Base-by-base conservation (phyloP, 1,140 invertebrate genomes). In the Drosophila kepulauana region DNA sequence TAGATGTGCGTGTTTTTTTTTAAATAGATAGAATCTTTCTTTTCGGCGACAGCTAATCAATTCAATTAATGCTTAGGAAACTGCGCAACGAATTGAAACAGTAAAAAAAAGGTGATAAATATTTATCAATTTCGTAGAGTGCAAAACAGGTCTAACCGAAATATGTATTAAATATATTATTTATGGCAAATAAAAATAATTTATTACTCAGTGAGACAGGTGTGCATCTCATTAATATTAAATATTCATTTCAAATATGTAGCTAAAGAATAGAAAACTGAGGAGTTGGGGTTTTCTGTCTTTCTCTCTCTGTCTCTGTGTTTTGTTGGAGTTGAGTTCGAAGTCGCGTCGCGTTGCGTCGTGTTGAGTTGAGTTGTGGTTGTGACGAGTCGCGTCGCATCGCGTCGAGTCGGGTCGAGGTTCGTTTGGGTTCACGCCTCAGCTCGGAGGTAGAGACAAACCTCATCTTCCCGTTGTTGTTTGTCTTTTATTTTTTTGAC, bases 371-470 rank as follows among this genome's bases (percentile, higher is more conserved):
- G 35, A 11, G 35, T 38, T 38, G 35, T 33, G 35, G 7, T 38
- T 33, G 7, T 25, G 56, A 33, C 25, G 49, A 1, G 38, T 41
- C 48, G 49, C 0, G 61, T 64, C 35, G 67, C 58, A 58, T 68
- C 56, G 67, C 0, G 56, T 41, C 48, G 49, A 1, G 61, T 64
- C 48, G 67, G 58, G 67, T 68, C 56, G 67, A 63, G 67, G 49
- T 64, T 71, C 68, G 41, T 56, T 66, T 57, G 69, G 69, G 51
- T 72, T 72, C 62, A 72, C 41, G 62, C 62, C 51, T 45, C 30
- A 30, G 33, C 13, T 63, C 54, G 30, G 64, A 72, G 63, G 46
- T 73, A 73, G 70, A 73, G 45, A 58, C 46, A 58, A 58, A 72
- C 48, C 46, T 59, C 62, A 28, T 43, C 13, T 30, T 69, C 28